Conservation (phyloP, 1,140 invertebrate species). For the Chlorops oryzae region DNA sequence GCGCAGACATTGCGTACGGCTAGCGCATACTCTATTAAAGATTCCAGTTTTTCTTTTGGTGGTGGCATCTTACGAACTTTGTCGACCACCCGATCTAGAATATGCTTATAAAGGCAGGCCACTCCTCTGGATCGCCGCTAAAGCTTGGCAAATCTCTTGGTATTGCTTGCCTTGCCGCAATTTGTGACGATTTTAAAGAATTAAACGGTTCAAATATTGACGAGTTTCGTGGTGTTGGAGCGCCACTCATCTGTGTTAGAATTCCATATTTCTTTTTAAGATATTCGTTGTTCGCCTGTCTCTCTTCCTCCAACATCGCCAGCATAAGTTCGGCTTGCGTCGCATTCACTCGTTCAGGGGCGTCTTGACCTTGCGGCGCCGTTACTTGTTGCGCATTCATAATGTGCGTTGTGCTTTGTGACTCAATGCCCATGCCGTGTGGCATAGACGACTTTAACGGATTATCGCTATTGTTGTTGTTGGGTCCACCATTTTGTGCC, state of each 20-base stretch:
- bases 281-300: slow-evolving; percentile 1
- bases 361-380: no score
- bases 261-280: slow-evolving; percentile 9
- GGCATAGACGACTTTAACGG: no score
- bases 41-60: slow-evolving; percentile 5
- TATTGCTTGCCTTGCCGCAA: slow-evolving; percentile 2
- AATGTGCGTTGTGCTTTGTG: no score
- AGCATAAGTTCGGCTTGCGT: no score
- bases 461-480: no score
- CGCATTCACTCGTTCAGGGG: no score
- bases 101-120: slow-evolving; percentile 7
- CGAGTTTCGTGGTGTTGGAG: background rate
- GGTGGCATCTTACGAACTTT: slow-evolving; percentile 1
- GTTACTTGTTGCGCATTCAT: no score
- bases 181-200: slow-evolving; percentile 3
- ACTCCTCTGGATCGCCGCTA: slow-evolving; percentile 9
- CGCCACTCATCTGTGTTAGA: background rate
- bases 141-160: slow-evolving; percentile 5
- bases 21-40: slow-evolving; percentile 6
- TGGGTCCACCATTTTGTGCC: no score
- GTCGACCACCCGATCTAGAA: background rate
- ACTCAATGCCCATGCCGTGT: no score
- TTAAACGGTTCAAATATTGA: no score
- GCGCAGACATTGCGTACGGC: slow-evolving; percentile 4
- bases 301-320: slow-evolving; percentile 8